These are phyloP conservation scores for Microtus montanus DNA, from an alignment of 2,113 vertebrate species.

Conservation along the genomic window DNA sequence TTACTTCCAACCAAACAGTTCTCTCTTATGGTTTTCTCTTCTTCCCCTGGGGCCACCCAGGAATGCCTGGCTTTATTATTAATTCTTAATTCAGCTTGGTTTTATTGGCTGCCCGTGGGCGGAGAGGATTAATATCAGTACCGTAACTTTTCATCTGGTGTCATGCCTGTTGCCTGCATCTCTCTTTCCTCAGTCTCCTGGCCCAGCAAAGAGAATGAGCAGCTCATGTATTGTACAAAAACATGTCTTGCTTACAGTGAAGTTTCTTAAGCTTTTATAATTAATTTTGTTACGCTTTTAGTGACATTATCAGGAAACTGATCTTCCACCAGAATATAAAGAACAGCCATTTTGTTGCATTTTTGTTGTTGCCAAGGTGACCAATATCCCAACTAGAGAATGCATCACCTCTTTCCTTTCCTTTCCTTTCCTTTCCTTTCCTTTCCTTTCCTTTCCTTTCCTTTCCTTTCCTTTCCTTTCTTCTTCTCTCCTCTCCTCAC, in stretches of 20 bases:
- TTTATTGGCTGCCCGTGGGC: too few species aligned
- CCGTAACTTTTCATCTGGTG: too few species aligned
- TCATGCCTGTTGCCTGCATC: background rate
- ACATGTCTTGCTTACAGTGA: background rate
- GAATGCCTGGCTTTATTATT: too few species aligned
- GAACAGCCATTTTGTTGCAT: background rate
- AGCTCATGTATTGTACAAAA: background rate
- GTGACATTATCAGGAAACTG: background rate
- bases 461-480: too few species aligned
- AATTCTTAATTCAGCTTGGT: too few species aligned
- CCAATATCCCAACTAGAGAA: background rate
- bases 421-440: too few species aligned
- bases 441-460: accelerated
- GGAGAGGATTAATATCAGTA: too few species aligned
- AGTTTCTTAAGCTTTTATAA: background rate
- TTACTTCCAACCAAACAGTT: too few species aligned
- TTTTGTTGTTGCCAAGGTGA: background rate
- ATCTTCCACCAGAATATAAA: background rate
- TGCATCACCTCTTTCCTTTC: too few species aligned
- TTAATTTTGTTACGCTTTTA: background rate
- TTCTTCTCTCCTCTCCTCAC: too few species aligned
- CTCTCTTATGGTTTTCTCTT: too few species aligned
- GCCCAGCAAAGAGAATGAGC: background rate
- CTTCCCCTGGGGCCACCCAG: too few species aligned
- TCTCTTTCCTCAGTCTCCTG: background rate